Base-by-base conservation (phyloP, 1,140 invertebrate genomes). In the Proctacanthus coquilletti region DNA sequence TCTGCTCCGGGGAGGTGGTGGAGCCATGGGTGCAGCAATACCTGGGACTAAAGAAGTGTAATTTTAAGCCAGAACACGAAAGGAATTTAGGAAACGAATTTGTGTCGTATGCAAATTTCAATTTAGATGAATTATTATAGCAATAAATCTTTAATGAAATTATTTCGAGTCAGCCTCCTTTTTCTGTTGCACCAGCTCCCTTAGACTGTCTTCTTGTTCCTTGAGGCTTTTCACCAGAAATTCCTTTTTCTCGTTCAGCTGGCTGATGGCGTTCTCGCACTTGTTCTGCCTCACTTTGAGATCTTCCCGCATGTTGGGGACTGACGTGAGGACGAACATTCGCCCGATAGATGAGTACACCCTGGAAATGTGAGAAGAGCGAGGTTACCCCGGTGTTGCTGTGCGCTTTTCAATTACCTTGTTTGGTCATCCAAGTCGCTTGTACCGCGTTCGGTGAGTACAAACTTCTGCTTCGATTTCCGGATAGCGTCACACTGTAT, bases 41-140 rank as follows among this genome's bases (percentile, higher is more conserved):
- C n/a, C 57, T 94, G 18, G 54, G 70, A 39, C 53, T 85, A 3
- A 71, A 70, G 34, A 68, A 72, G 51, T 80, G 74, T 45, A 51
- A 56, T 13, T 94, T 92, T 62, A 53, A 69, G 51, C 91, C 89
- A 3, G 64, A 70, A 36, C 91, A 95, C 63, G 72, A 72, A 46
- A 88, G 85, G 48, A 89, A 91, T 64, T 70, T 95, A 50, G 84
- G 80, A 1, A 95, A 95, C 67, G 83, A 91, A 61, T 95, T 95
- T 65, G 73, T 67, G 27, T 91, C 86, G 68, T 95, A 76, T 64
- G 70, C 82, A 17, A 94, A 94, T 68, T 94, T 85, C 65, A 61
- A 80, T 54, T 65, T 80, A 36, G 75, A 78, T 48, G 41, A 53
- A 33, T 57, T 49, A 45, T 41, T 52, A 52, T 46, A 48, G 43